These are phyloP conservation scores for Natator depressus DNA, from an alignment of 2,113 vertebrate species.

Conservation along the genomic window DNA sequence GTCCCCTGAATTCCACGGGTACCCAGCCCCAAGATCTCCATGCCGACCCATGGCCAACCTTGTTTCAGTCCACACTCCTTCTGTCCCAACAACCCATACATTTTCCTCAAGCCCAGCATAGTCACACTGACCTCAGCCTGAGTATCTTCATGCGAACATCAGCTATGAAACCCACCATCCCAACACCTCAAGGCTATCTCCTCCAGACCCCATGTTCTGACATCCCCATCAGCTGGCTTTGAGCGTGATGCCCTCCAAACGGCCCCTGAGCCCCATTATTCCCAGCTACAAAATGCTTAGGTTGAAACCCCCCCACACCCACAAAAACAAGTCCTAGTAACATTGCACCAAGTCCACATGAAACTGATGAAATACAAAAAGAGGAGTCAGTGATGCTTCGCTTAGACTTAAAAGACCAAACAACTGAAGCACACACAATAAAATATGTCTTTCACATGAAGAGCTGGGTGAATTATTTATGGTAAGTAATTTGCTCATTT, in stretches of 20 bases:
- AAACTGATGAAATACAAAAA: neutral
- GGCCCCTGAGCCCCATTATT: neutral
- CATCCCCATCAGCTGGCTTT: slow-evolving; percentile 14
- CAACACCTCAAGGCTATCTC: slow-evolving; percentile 11
- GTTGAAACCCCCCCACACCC: neutral
- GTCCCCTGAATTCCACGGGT: neutral
- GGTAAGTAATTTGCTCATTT: neutral
- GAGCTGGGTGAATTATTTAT: neutral
- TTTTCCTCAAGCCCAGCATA: neutral
- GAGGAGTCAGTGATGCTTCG: neutral
- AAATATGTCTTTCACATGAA: neutral
- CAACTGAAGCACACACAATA: neutral
- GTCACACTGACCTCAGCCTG: neutral
- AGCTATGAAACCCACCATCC: slow-evolving; percentile 21
- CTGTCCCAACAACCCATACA: neutral
- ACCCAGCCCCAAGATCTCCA: neutral
- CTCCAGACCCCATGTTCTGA: slow-evolving; percentile 8
- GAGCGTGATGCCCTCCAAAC: neutral
- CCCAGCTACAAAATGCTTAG: neutral
- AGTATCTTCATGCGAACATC: slow-evolving; percentile 3
- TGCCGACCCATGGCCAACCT: neutral
- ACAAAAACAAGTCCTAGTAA: slow-evolving; percentile 24
- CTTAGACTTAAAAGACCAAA: neutral
- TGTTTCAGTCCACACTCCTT: neutral
- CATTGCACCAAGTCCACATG: neutral